Evolutionary conservation across 1,140 invertebrate genomes (phyloP).

Genomic region (Delia radicum): DNA sequence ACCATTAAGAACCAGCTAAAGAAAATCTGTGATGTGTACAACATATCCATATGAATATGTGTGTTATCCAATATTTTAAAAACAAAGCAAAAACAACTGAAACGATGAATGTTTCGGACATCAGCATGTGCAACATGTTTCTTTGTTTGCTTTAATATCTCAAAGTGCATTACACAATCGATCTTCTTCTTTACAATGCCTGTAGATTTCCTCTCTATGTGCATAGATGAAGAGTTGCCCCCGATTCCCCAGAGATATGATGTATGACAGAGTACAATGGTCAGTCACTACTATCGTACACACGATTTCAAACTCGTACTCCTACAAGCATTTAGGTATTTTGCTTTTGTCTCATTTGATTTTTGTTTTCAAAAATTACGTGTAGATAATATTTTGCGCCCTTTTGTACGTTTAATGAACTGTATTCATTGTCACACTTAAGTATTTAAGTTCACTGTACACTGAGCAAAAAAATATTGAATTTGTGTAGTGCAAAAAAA

Average conservation of each 20-base stretch:
- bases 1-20: neutral
- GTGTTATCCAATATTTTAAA: neutral
- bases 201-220: no score
- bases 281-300: neutral
- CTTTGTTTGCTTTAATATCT: conserved; percentile 1
- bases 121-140: conserved; percentile 25
- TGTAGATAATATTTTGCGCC: neutral
- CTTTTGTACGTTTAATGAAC: neutral
- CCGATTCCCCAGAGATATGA: neutral
- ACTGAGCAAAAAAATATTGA: no score
- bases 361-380: neutral
- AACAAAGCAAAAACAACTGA: neutral
- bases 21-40: neutral
- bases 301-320: neutral
- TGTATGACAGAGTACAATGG: neutral
- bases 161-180: neutral
- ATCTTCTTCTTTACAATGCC: neutral
- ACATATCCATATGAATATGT: neutral
- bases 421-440: neutral
- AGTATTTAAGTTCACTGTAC: no score
- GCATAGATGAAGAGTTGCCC: neutral
- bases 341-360: neutral
- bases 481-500: no score
- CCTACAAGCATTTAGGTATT: neutral
- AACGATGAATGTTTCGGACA: conserved; percentile 27